These are phyloP conservation scores for Rhyacophila evoluta DNA, from an alignment of 2,888 invertebrate genomes.

Conservation along the genomic window DNA sequence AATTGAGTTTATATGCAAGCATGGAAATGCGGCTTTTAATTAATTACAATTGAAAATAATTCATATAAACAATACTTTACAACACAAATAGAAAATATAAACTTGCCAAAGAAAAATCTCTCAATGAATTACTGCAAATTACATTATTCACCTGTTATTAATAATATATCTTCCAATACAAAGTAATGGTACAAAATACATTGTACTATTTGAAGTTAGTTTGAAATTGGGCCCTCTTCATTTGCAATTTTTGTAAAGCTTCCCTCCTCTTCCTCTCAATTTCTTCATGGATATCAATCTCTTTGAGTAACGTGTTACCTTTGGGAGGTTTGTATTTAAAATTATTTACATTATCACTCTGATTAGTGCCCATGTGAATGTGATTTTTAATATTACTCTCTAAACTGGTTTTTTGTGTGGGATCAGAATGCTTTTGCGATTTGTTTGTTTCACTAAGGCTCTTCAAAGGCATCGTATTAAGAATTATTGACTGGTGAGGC, in stretches of 20 bases:
- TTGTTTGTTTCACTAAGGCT: not conserved
- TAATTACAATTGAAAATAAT: too few species aligned
- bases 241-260: constrained; percentile 63
- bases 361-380: not conserved
- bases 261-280: constrained; percentile 68
- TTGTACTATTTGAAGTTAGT: not conserved
- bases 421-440: not conserved
- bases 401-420: not conserved
- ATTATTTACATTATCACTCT: not conserved
- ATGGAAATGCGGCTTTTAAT: too few species aligned
- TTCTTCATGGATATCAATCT: constrained; percentile 55
- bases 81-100: too few species aligned
- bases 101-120: too few species aligned
- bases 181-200: not conserved
- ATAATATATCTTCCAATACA: not conserved
- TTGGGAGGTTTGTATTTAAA: constrained; percentile 1
- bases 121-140: too few species aligned
- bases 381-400: not conserved
- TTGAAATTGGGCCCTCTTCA: constrained; percentile 26
- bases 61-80: too few species aligned
- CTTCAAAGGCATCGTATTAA: not conserved
- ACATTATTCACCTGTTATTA: too few species aligned
- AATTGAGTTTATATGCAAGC: too few species aligned
- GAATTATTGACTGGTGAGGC: not conserved
- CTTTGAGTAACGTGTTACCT: not conserved